Evolutionary conservation across 2,888 invertebrate species (phyloP), one percentile per base, ranked within the genome.

Genomic region (Drosophila mimica): DNA sequence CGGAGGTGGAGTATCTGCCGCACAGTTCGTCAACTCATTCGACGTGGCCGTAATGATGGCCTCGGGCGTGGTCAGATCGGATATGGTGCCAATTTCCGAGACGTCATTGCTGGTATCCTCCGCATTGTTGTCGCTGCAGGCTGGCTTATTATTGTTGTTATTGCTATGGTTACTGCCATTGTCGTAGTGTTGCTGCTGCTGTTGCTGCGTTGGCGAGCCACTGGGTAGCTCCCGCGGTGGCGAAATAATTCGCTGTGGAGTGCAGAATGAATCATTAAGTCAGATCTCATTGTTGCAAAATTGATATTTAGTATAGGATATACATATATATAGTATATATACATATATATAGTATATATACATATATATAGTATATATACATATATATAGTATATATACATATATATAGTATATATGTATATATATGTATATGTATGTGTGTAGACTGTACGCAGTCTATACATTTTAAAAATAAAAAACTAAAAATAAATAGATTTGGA

Each of bases 101-200:
- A 93, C 93, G 81, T 93, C 93, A 76, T 93, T 93, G 88, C 93
- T 93, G 13, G 93, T 93, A 79, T 93, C 93, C 81, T 93, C 93
- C n/a, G 92, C 91, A 81, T 92, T 93, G 81, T 91, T 92, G 69
- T 91, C 92, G 69, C 86, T 83, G 74, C 88, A 85, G 59, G 83
- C 81, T 64, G 82, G 87, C 65, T 70, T 76, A 38, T 57, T 59
- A 36, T 65, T 75, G 63, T 72, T 81, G 70, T 65, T 84, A 82
- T 73, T 81, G 81, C 74, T 83, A 62, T 73, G 68, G 30, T 67
- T 74, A 58, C 70, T 74, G 66, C 69, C 70, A 56, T 70, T 76
- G 38, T 79, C 81, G 34, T 78, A 77, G 33, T 72, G 70, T 7
- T 62, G 77, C 28, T 56, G 70, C 53, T 79, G 74, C 56, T 81